Conservation (phyloP, 2,888 invertebrate genomes). For the Platycnemis pennipes region DNA sequence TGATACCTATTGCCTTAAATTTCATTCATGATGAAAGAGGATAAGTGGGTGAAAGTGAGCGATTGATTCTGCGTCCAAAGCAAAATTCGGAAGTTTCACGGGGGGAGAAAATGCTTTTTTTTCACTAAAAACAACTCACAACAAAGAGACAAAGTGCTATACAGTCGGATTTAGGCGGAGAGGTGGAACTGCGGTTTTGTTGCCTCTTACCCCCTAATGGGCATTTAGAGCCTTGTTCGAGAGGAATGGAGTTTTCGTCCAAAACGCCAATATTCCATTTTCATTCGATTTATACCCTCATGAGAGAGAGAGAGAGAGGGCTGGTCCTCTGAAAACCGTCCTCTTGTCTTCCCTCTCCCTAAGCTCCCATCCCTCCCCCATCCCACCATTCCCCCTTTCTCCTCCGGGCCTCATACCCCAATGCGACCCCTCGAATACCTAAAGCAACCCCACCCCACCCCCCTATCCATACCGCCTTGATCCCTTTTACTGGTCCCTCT, state of each 20-base stretch:
- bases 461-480: background rate
- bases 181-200: conserved; percentile 26
- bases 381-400: background rate
- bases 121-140: background rate
- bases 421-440: background rate
- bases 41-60: background rate
- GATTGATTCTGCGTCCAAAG: background rate
- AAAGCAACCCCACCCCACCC: background rate
- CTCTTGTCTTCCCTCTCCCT: background rate
- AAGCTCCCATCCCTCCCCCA: background rate
- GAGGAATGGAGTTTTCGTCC: conserved; percentile 55
- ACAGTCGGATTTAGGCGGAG: conserved; percentile 5
- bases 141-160: background rate
- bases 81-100: background rate
- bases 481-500: background rate
- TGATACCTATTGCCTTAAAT: background rate
- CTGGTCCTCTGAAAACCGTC: background rate
- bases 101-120: background rate
- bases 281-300: conserved; percentile 37
- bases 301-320: background rate
- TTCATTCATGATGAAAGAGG: background rate
- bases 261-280: conserved; percentile 61
- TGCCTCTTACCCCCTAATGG: conserved; percentile 44
- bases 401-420: background rate
- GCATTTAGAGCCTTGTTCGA: conserved; percentile 59